These are phyloP conservation scores for Pristis pectinata DNA, from an alignment of 2,797 vertebrate genomes.

Conservation along the genomic window DNA sequence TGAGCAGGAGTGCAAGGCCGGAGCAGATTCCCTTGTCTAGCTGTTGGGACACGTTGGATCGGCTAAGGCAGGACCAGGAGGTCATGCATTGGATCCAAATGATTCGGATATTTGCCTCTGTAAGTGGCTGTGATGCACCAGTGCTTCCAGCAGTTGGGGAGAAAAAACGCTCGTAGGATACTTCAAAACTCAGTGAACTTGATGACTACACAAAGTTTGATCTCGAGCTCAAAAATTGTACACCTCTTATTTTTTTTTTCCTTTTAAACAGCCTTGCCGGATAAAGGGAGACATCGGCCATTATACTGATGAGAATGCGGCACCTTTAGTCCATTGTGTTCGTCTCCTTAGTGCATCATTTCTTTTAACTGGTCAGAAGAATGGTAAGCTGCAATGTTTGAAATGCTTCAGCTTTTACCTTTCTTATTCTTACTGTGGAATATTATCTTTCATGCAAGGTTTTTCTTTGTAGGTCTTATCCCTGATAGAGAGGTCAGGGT, in stretches of 20 bases:
- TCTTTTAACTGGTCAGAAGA: conserved; percentile 79
- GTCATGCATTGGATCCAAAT: background rate
- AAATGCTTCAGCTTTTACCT: background rate
- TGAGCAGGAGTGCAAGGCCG: background rate
- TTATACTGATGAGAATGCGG: conserved; percentile 68
- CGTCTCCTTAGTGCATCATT: conserved; percentile 88
- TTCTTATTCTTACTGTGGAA: too few relatives aligned
- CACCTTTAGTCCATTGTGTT: conserved; percentile 86
- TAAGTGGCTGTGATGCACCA: too few relatives aligned
- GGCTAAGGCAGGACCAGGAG: background rate
- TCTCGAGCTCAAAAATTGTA: background rate
- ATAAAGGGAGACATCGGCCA: conserved; percentile 88
- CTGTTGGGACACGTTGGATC: background rate
- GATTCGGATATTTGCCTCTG: background rate
- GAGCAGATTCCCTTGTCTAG: background rate
- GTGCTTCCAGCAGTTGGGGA: too few relatives aligned
- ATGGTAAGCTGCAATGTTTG: conserved; percentile 59
- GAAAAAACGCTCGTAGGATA: background rate
- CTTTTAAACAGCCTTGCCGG: conserved; percentile 67
- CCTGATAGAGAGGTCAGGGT: conserved; percentile 89
- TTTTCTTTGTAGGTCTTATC: conserved; percentile 66
- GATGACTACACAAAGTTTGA: background rate
- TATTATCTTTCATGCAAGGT: background rate
- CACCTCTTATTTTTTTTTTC: conserved; percentile 28
- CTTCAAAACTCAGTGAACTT: background rate